Conservation (phyloP, 2,797 vertebrate species). For the Myotis daubentonii region DNA sequence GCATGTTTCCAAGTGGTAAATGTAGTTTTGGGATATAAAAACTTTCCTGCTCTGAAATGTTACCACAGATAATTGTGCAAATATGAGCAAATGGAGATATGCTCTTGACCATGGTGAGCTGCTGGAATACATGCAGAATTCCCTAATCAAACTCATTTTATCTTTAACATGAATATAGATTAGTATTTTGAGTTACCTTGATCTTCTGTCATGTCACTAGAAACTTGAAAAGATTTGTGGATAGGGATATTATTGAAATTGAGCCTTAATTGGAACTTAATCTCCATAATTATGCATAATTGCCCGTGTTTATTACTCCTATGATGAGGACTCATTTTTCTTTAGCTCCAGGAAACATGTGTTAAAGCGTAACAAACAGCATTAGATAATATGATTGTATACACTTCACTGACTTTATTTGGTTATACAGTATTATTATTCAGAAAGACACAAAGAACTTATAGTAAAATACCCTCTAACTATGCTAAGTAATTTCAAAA, state of each 20-base stretch:
- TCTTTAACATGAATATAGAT: slow-evolving; percentile 52
- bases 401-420: slow-evolving; percentile 83
- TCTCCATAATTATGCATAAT: slow-evolving; percentile 86
- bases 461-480: slow-evolving; percentile 69
- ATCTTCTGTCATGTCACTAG: slow-evolving; percentile 78
- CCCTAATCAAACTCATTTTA: slow-evolving; percentile 22
- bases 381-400: slow-evolving; percentile 79
- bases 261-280: slow-evolving; percentile 85
- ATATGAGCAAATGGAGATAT: neutral
- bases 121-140: slow-evolving; percentile 30
- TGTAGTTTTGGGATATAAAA: slow-evolving; percentile 24
- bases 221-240: slow-evolving; percentile 80
- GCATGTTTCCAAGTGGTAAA: neutral
- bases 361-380: slow-evolving; percentile 79
- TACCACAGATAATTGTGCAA: slow-evolving; percentile 41
- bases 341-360: slow-evolving; percentile 78
- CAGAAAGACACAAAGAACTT: slow-evolving; percentile 72
- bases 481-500: slow-evolving; percentile 65
- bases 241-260: slow-evolving; percentile 82
- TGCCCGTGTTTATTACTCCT: slow-evolving; percentile 84
- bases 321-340: slow-evolving; percentile 79
- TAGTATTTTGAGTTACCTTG: slow-evolving; percentile 73
- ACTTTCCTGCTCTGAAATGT: slow-evolving; percentile 17
- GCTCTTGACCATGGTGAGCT: slow-evolving; percentile 25
- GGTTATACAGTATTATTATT: slow-evolving; percentile 78